These are phyloP conservation scores for Carterocephalus palaemon DNA, from an alignment of 2,888 invertebrate genomes.

Conservation along the genomic window DNA sequence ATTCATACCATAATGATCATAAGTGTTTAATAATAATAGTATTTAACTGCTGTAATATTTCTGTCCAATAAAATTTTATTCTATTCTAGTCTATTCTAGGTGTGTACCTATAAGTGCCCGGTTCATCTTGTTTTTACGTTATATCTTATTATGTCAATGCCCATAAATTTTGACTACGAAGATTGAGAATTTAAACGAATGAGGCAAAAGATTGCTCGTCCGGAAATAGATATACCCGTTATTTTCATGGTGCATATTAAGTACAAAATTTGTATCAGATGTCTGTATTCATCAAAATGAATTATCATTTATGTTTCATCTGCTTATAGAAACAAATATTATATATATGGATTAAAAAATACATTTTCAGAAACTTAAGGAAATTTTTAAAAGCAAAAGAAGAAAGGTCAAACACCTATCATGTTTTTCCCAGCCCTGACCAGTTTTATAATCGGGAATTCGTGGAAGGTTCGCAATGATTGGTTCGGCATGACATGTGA, in stretches of 20 bases:
- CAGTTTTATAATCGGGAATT: constrained; percentile 63
- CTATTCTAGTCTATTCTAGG: too few species aligned
- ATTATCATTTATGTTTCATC: too few species aligned
- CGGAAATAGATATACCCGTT: constrained; percentile 48
- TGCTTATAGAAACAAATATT: too few species aligned
- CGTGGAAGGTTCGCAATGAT: constrained; percentile 54
- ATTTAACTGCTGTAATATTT: too few species aligned
- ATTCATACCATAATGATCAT: too few species aligned
- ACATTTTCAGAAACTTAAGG: background rate
- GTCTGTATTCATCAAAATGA: constrained; percentile 15
- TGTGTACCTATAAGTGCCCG: background rate
- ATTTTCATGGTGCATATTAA: constrained; percentile 9
- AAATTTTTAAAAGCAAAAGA: constrained; percentile 26
- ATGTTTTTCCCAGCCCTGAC: constrained; percentile 53
- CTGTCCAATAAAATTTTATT: too few species aligned
- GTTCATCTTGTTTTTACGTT: constrained; percentile 5
- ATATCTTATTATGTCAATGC: constrained; percentile 4
- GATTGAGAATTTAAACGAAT: constrained; percentile 27
- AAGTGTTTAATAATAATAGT: too few species aligned
- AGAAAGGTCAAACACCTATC: constrained; percentile 45
- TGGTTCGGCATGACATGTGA: constrained; percentile 13
- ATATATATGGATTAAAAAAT: too few species aligned
- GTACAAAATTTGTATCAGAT: constrained; percentile 18
- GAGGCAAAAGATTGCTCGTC: constrained; percentile 32
- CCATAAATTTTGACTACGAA: constrained; percentile 8